Conservation (phyloP, 1,140 invertebrate genomes). For the Dolichoris vasculosae region DNA sequence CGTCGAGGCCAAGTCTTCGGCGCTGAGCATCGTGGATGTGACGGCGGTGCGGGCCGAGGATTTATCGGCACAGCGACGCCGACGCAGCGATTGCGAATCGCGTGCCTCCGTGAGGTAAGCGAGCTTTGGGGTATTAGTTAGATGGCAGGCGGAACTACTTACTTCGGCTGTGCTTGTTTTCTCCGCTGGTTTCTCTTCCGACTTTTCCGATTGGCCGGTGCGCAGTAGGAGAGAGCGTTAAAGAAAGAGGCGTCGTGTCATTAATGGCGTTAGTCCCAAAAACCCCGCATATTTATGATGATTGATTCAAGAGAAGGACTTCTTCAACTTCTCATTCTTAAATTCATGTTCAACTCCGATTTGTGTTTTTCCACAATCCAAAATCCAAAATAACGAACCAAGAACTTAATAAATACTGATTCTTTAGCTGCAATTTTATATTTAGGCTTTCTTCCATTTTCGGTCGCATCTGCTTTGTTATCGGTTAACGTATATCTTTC, state of each 20-base stretch:
- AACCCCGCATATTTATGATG: not conserved
- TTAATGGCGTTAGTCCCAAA: slow-evolving; percentile 45
- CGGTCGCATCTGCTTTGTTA: no score
- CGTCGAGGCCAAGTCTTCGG: not conserved
- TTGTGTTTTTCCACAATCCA: not conserved
- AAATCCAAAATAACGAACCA: no score
- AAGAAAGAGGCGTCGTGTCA: slow-evolving; percentile 63
- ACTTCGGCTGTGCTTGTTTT: slow-evolving; percentile 67
- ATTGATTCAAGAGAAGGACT: not conserved
- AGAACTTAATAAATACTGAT: not conserved
- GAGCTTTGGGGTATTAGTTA: slow-evolving; percentile 51
- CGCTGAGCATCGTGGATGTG: not conserved
- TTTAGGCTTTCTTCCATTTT: no score
- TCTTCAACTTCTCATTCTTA: not conserved
- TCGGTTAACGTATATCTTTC: no score
- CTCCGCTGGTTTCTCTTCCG: slow-evolving; percentile 70
- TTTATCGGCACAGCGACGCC: slow-evolving; percentile 63
- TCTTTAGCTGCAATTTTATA: not conserved
- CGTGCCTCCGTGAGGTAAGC: slow-evolving; percentile 41
- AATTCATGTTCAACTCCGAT: not conserved
- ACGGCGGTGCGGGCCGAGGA: slow-evolving; percentile 50
- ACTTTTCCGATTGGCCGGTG: slow-evolving; percentile 70
- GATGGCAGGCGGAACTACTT: slow-evolving; percentile 71
- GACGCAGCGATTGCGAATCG: slow-evolving; percentile 61
- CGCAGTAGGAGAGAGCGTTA: slow-evolving; percentile 55